Conservation (phyloP, 2,888 invertebrate species). For the Neoscelio sp. region DNA sequence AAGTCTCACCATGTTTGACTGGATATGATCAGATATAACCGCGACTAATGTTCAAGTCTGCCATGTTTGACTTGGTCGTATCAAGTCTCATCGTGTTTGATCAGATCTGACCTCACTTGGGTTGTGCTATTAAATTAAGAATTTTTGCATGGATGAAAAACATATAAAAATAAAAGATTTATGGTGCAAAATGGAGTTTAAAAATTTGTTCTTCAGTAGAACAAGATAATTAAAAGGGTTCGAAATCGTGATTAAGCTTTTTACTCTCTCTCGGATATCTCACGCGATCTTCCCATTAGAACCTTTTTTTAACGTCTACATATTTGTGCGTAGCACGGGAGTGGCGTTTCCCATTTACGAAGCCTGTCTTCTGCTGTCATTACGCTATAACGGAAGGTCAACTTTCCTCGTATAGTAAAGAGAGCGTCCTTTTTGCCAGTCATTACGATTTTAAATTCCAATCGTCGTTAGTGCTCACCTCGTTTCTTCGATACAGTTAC, state of each 20-base stretch:
- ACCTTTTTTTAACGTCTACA: slow-evolving; percentile 49
- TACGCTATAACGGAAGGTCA: slow-evolving; percentile 74
- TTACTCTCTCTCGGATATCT: slow-evolving; percentile 37
- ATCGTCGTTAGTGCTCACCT: background rate
- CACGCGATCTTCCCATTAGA: slow-evolving; percentile 59
- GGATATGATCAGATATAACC: no score
- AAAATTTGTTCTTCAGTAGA: slow-evolving; percentile 17
- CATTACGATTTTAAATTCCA: slow-evolving; percentile 49
- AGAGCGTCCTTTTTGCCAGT: slow-evolving; percentile 42
- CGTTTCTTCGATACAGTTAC: slow-evolving; percentile 38
- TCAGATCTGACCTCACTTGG: no score
- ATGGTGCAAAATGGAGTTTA: background rate
- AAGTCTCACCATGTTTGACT: no score
- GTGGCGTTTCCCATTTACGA: slow-evolving; percentile 70
- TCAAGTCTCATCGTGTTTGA: no score
- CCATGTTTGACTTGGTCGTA: no score
- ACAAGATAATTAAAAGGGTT: slow-evolving; percentile 39
- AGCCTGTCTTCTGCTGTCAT: slow-evolving; percentile 75
- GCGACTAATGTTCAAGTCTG: no score
- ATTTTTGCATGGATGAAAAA: no score
- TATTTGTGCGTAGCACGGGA: slow-evolving; percentile 54
- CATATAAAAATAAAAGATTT: no score
- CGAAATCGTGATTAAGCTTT: slow-evolving; percentile 49
- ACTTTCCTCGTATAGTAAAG: slow-evolving; percentile 72
- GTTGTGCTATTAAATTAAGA: no score